These are phyloP conservation scores for Trematomus loennbergii DNA, from an alignment of 2,113 vertebrate genomes.

Conservation along the genomic window DNA sequence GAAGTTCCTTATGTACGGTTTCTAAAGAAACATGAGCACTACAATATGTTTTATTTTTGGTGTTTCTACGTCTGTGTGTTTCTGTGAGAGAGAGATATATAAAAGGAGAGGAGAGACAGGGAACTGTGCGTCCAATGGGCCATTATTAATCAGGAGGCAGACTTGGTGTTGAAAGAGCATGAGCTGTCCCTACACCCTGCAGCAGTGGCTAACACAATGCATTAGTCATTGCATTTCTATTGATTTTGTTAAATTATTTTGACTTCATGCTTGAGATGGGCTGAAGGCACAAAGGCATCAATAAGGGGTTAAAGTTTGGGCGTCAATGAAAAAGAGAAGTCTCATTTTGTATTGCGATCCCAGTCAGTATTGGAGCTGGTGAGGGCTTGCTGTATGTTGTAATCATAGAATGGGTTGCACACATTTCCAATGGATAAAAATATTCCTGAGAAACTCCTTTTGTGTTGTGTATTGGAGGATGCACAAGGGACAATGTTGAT, in stretches of 20 bases:
- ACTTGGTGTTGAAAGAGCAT: conserved; percentile 60
- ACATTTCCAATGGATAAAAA: too few relatives aligned
- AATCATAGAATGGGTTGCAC: too few relatives aligned
- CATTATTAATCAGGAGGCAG: conserved; percentile 23
- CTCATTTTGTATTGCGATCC: background rate
- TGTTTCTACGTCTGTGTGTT: background rate
- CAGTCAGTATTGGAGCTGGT: background rate
- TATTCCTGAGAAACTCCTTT: background rate
- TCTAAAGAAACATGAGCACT: background rate
- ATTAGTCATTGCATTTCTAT: conserved; percentile 53
- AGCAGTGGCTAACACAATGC: conserved; percentile 7
- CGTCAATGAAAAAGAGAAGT: background rate
- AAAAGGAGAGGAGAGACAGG: background rate
- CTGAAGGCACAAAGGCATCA: background rate
- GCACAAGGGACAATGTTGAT: too few relatives aligned
- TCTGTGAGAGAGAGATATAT: background rate
- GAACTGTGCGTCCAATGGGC: conserved; percentile 23
- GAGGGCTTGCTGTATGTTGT: background rate
- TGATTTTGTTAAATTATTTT: conserved; percentile 2
- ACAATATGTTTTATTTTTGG: background rate
- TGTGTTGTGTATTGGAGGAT: background rate
- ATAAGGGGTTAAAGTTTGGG: background rate
- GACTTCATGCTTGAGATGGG: background rate
- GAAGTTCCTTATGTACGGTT: background rate
- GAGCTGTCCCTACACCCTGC: conserved; percentile 45